Evolutionary conservation across 2,113 vertebrate genomes (phyloP), one percentile per base, ranked within the genome.

Genomic region (Pagrus major): DNA sequence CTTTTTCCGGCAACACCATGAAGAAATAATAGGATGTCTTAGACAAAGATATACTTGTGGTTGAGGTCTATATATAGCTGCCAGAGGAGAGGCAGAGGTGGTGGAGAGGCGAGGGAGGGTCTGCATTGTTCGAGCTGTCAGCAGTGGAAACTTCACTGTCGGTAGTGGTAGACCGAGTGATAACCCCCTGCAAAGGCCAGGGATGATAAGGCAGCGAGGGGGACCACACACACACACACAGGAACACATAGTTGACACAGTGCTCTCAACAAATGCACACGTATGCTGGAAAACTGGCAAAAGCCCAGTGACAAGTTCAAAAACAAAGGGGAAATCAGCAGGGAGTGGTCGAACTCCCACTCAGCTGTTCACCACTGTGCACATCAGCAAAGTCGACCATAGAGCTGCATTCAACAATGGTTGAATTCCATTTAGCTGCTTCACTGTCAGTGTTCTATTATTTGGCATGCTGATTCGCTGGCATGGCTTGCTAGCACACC

Each of bases 101-200:
- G 41, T 29, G 60, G 47, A n/a, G 54, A 71, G 74, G 71, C 23
- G 23, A 54, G 81, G 77, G 74, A 86, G 84, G 88, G 81, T 81
- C 80, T 61, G 73, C 71, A 92, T 93, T 94, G 93, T 92, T 86
- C 41, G 3, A 78, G 78, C 80, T 68, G 78, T 86, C 81, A 52
- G 16, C 68, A 84, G 86, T 90, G 91, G 89, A 93, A 92, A 92
- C 75, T 89, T 86, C 35, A 73, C 71, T 42, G 84, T 86, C n/a
- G 42, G 21, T 7, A 44, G 49, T 84, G 83, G 83, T 84, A 78
- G 70, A 78, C 64, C 71, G 25, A 76, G 80, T 66, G 91, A 93
- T 91, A 93, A 90, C 79, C 91, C 85, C 14, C 56, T 9, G 66
- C 55, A 70, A 49, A 80, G 80, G 83, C 37, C 52, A 58, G 49